Conservation (phyloP, 2,888 invertebrate species). For the Pelosia muscerda region DNA sequence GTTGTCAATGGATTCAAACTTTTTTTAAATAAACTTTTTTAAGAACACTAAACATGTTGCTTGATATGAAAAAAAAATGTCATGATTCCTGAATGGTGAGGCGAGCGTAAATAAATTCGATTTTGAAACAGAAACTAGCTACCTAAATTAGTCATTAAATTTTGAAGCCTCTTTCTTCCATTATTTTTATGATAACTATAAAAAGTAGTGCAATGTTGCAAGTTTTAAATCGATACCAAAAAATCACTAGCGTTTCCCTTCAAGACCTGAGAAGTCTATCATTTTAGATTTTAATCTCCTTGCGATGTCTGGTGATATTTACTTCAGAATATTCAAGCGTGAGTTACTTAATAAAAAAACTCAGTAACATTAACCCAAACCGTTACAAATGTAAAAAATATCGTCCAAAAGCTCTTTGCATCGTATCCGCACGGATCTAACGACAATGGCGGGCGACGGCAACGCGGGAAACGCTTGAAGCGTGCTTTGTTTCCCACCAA, state of each 20-base stretch:
- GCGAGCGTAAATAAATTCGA: too few relatives aligned
- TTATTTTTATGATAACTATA: too few relatives aligned
- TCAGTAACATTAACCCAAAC: background rate
- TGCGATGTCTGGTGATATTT: background rate
- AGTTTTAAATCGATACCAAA: too few relatives aligned
- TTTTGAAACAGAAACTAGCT: too few relatives aligned
- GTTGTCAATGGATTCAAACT: too few relatives aligned
- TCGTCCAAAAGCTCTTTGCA: conserved; percentile 18
- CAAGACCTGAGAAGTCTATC: background rate
- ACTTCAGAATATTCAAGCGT: background rate
- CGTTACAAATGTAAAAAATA: background rate
- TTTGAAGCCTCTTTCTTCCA: too few relatives aligned
- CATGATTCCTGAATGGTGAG: too few relatives aligned
- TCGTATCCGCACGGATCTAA: conserved; percentile 15
- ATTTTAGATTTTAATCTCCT: background rate
- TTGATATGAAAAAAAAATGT: too few relatives aligned
- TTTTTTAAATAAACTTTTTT: too few relatives aligned
- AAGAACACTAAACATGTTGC: too few relatives aligned
- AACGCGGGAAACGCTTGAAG: conserved; percentile 30
- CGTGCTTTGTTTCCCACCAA: conserved; percentile 39
- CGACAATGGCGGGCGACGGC: conserved; percentile 30
- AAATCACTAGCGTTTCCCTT: background rate
- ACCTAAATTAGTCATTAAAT: too few relatives aligned
- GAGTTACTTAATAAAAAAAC: background rate
- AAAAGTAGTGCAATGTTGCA: too few relatives aligned